Base-by-base conservation (phyloP, 2,113 vertebrate genomes). In the Vulpes lagopus region DNA sequence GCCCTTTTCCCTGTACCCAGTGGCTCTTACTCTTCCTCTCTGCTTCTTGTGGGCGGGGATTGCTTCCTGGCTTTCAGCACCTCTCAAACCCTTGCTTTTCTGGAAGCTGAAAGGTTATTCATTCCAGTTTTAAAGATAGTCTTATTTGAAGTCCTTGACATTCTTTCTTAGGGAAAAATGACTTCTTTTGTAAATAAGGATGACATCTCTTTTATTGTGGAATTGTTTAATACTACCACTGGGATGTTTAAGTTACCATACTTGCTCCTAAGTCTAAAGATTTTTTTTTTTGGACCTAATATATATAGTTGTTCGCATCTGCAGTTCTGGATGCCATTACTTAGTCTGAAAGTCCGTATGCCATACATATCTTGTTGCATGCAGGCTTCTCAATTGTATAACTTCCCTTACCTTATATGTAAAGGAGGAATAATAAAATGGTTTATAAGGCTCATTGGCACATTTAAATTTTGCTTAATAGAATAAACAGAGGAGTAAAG, bases 391-490 rank as follows among this genome's bases (percentile, higher is more conserved):
- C 80, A 57, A 49, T 95, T 86, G 76, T 91, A 8, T 81, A 96
- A 78, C 51, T 94, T 55, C 1, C 7, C 3, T 84, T 92, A 60
- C 38, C 19, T 88, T 89, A 86, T 76, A 89, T 92, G 71, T 80
- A 65, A 93, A 93, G 30, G 59, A 91, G 59, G 60, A 96, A 51
- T 83, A 73, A 16, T 74, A 59, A n/a, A 69, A 9, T 22, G 51
- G 16, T 60, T 89, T 67, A 57, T 78, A 19, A 84, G 62, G 65
- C 16, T 85, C 23, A 22, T 55, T 67, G 62, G 51, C 23, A 76
- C 8, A 15, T 80, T 85, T 84, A 78, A 60, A 27, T 91, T 94
- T 93, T 95, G 64, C 57, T 95, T 95, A 6, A 57, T 83, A 79
- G 17, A 82, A 69, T 97, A 95, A 95, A 71, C 57, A 78, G 38